Base-by-base conservation (phyloP, 2,888 invertebrate genomes). In the Operophtera brumata region DNA sequence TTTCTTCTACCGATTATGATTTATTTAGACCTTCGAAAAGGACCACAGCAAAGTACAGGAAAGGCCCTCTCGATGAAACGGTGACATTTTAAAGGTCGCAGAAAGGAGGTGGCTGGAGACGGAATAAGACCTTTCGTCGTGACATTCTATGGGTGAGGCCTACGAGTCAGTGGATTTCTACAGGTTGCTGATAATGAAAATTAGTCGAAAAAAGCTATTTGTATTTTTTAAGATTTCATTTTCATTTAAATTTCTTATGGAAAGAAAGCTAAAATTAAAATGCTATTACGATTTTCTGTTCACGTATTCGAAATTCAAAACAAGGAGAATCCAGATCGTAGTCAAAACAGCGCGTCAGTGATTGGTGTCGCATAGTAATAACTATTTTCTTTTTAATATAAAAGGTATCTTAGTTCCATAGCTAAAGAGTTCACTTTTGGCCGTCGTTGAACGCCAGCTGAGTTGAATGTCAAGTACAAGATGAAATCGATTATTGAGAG, bases 381-480 rank as follows among this genome's bases (percentile, higher is more conserved):
- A 61, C 42, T 44, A 56, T 60, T 65, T 56, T 47, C 51, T 45
- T 28, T 20, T 60, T 10, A 36, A 36, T 35, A 37, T 39, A 59
- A 62, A 72, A 63, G 72, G n/a, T 57, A 64, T 73, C 71, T 47
- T 78, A 67, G 46, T 2, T 0, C 0, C 5, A 54, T 43, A 8
- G 0, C 0, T 1, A 39, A 68, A 78, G 65, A 65, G 71, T 46
- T 11, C 48, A 70, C 14, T 66, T 71, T 80, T 10, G 62, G 14
- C 61, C 69, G 63, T 44, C 50, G 51, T 43, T 30, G 2, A 30
- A 30, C 58, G 14, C 52, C 41, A 12, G 52, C 60, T 66, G 75
- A 54, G 67, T 68, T 77, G 87, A 87, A 87, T 87, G 84, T 86
- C 86, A 88, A 86, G 82, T 83, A 84, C 82, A 83, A n/a, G n/a